Base-by-base conservation (phyloP, 1,140 invertebrate species). In the Drosophila triauraria region DNA sequence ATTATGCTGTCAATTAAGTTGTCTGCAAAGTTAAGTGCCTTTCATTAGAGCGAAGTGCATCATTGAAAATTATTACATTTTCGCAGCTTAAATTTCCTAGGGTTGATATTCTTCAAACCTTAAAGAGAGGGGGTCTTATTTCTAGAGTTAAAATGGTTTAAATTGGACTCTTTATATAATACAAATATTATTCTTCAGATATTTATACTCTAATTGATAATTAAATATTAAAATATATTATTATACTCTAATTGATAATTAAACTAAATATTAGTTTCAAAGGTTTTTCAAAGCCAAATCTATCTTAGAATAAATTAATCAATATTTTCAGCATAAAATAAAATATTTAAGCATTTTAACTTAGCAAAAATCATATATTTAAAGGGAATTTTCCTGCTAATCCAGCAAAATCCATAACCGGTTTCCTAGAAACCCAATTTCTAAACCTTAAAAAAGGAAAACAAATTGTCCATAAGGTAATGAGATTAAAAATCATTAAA, bases 11-110 rank as follows among this genome's bases (percentile, higher is more conserved):
- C 70, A 81, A 67, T 81, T 78, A 78, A 78, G 62, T 61, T 79
- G 48, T 51, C 23, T 20, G 46, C 54, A 67, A 69, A 87, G 75
- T 87, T 76, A 72, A 86, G 82, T 46, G 63, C 80, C 70, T 75
- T 83, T 83, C 56, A 83, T 83, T 68, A 53, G 32, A 6, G 27
- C n/a, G 25, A 43, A 62, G 25, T 30, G 40, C 23, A 30, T 30
- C 50, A 32, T 70, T 48, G 15, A n/a, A 71, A 71, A 57, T 47
- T 54, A 70, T 69, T 65, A 44, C 61, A 68, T 46, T 48, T 47
- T 47, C 64, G 17, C 44, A 20, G 53, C 12, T 30, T 15, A 2
- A n/a, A 30, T n/a, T 12, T 5, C 17, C 12, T 9, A 25, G 30
- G 12, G 35, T 61, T 32, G 27, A 0, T 60, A 15, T 13, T 47